phyloP scores from a whole-genome alignment of 1,140 invertebrate genomes.

The Trachymyrmex cornetzi region DNA sequence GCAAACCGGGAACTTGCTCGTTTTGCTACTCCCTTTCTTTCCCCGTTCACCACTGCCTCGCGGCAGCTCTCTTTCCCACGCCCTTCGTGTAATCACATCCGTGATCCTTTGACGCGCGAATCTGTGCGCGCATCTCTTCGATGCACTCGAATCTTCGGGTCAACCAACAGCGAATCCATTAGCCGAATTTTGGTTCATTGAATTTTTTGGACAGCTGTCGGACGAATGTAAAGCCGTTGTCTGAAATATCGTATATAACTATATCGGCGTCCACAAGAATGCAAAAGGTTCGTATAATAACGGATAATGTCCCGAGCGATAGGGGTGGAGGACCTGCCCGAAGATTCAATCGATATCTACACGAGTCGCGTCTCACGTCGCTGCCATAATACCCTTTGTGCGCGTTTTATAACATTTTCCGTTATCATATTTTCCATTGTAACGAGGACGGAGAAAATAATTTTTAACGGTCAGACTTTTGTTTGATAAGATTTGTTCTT shows the following conservation, averaged over 20 bases:
- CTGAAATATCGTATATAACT: background rate
- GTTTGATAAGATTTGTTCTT: slow-evolving; percentile 15
- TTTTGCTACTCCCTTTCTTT: slow-evolving; percentile 17
- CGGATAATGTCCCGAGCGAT: slow-evolving; percentile 1
- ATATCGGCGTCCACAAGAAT: background rate
- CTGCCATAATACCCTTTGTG: slow-evolving; percentile 18
- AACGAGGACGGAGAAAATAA: slow-evolving; percentile 19
- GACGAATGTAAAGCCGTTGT: background rate
- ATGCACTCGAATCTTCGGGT: slow-evolving; percentile 29
- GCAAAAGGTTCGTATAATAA: slow-evolving; percentile 18
- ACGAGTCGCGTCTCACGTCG: slow-evolving; percentile 15
- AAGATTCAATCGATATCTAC: slow-evolving; percentile 48
- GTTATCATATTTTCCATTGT: slow-evolving; percentile 32
- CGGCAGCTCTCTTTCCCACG: slow-evolving; percentile 23
- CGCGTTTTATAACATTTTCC: slow-evolving; percentile 42
- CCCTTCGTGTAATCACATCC: slow-evolving; percentile 27
- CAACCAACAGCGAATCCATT: slow-evolving; percentile 50
- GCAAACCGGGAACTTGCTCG: background rate
- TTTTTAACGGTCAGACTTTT: slow-evolving; percentile 30
- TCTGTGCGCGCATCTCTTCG: slow-evolving; percentile 22
- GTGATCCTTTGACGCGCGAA: slow-evolving; percentile 49
- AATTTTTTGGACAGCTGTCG: slow-evolving; percentile 35
- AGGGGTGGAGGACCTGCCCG: background rate
- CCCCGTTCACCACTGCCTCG: background rate
- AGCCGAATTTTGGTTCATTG: slow-evolving; percentile 19